Conservation (phyloP, 2,888 invertebrate species). For the Drosophila fulvimacula region DNA sequence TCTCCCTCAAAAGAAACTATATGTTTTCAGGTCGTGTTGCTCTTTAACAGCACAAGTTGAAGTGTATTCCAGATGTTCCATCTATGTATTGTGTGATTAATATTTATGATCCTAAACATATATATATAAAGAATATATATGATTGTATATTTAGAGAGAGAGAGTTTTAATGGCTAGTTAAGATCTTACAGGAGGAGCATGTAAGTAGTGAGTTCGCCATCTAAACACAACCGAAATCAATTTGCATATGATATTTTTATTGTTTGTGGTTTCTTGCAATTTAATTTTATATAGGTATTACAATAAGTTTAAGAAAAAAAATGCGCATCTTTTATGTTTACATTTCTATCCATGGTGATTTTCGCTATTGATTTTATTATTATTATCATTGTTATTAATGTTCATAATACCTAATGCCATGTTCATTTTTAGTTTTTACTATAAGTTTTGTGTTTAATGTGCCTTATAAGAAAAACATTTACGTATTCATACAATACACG, state of each 20-base stretch:
- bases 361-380: conserved; percentile 10
- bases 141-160: neutral
- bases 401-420: conserved; percentile 31
- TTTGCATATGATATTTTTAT: conserved; percentile 77
- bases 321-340: conserved; percentile 43
- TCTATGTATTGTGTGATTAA: neutral
- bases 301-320: conserved; percentile 69
- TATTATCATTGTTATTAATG: conserved; percentile 18
- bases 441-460: conserved; percentile 41
- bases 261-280: conserved; percentile 68
- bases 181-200: neutral
- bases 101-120: neutral
- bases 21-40: neutral
- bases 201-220: conserved; percentile 16
- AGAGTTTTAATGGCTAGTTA: neutral
- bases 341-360: conserved; percentile 37
- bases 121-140: neutral
- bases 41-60: neutral
- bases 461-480: conserved; percentile 67
- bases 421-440: conserved; percentile 27
- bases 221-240: conserved; percentile 8
- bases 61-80: neutral
- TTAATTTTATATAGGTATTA: conserved; percentile 55
- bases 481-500: conserved; percentile 47
- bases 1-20: too few relatives aligned